Percentiles rank a stretch among this genome's conserved stretches.
Evolutionary conservation across 2,797 vertebrate species (phyloP).

Genomic region (Phataginus tetradactyla): DNA sequence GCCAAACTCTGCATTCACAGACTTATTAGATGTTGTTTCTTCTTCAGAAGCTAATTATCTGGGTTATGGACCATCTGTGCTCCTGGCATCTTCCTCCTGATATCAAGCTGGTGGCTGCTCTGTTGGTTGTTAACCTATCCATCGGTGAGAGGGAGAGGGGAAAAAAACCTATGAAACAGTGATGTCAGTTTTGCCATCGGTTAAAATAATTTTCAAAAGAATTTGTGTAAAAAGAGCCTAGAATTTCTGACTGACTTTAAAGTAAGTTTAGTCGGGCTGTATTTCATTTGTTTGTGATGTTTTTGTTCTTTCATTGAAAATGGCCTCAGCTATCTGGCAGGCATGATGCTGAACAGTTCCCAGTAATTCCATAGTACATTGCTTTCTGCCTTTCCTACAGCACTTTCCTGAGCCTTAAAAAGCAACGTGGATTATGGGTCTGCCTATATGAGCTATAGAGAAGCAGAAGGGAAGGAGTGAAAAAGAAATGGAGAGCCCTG

Average conservation of each 20-base stretch:
- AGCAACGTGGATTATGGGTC: not conserved
- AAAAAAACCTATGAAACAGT: not conserved
- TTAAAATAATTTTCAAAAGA: conserved; percentile 55
- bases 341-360: not conserved
- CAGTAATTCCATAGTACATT: not conserved
- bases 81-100: conserved; percentile 49
- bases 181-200: not conserved
- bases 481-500: not conserved
- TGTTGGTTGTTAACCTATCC: conserved; percentile 50
- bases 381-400: not conserved
- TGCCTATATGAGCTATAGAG: not conserved
- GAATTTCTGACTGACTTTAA: conserved; percentile 25
- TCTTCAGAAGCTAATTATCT: conserved; percentile 64
- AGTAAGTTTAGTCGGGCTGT: not conserved
- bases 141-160: not conserved
- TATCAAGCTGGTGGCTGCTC: conserved; percentile 41
- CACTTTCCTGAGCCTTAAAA: not conserved
- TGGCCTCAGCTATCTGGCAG: not conserved
- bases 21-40: conserved; percentile 49
- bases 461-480: not conserved
- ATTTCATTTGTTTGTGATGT: conserved; percentile 2
- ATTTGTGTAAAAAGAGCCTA: conserved; percentile 10
- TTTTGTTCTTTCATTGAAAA: conserved; percentile 13
- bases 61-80: conserved; percentile 60
- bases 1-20: conserved; percentile 36